Percentiles rank a stretch among this genome's conserved stretches.
Evolutionary conservation across 2,113 vertebrate genomes (phyloP).

Genomic region (Psammodynastes pulverulentus): DNA sequence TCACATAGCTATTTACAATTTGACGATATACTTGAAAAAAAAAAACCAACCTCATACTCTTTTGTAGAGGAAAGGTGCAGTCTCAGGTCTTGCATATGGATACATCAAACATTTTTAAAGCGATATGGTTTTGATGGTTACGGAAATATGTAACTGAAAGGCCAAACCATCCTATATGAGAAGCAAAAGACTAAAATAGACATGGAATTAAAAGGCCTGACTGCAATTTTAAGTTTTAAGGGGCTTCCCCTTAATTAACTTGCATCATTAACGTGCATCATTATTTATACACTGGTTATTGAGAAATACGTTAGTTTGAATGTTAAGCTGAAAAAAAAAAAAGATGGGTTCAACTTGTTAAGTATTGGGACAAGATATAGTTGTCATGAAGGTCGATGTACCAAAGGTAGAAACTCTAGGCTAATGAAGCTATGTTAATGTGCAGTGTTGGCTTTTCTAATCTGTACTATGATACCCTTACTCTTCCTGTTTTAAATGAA

Average conservation of each 20-base stretch:
- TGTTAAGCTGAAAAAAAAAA: constrained; percentile 45
- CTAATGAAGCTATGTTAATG: constrained; percentile 70
- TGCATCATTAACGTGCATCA: constrained; percentile 33
- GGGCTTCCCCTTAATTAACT: constrained; percentile 51
- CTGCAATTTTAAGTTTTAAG: constrained; percentile 51
- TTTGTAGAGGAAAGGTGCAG: constrained; percentile 60
- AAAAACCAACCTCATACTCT: constrained; percentile 64
- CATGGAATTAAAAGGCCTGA: constrained; percentile 34
- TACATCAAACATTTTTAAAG: constrained; percentile 48
- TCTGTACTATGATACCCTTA: constrained; percentile 76
- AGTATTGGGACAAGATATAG: constrained; percentile 55
- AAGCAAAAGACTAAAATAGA: constrained; percentile 25
- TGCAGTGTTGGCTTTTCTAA: constrained; percentile 76
- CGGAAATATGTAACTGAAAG: constrained; percentile 31
- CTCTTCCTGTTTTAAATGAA: constrained; percentile 72
- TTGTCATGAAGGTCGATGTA: constrained; percentile 74
- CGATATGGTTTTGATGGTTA: accelerated
- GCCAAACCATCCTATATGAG: neutral
- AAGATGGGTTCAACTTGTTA: constrained; percentile 45
- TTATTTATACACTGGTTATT: constrained; percentile 43
- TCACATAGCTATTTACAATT: constrained; percentile 65
- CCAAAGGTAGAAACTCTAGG: constrained; percentile 78
- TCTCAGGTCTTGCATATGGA: constrained; percentile 57
- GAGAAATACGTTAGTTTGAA: constrained; percentile 54
- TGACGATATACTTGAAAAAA: constrained; percentile 65